Evolutionary conservation across 2,797 vertebrate genomes (phyloP).

Genomic region (Gephyroberyx darwinii): DNA sequence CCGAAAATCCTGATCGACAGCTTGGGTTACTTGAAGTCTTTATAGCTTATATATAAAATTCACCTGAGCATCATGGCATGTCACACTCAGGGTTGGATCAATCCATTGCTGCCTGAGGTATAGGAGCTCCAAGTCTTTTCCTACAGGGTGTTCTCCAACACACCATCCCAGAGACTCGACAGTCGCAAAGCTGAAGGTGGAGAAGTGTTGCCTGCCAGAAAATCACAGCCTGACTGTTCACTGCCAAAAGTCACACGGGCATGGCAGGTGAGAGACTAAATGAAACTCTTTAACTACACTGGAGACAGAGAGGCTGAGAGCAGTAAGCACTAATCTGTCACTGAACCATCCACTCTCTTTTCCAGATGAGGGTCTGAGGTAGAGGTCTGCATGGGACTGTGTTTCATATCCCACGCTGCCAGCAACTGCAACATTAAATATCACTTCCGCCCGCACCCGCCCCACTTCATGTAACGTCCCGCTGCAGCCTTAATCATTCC

Average conservation of each 20-base stretch:
- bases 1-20: conserved; percentile 42
- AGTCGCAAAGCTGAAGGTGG: conserved; percentile 64
- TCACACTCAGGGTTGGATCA: conserved; percentile 31
- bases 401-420: too few relatives aligned
- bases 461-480: too few relatives aligned
- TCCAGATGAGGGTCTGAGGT: not conserved
- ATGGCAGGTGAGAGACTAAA: conserved; percentile 66
- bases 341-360: not conserved
- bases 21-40: conserved; percentile 50
- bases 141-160: conserved; percentile 50
- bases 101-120: conserved; percentile 37
- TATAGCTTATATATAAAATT: conserved; percentile 62
- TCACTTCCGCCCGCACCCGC: too few relatives aligned
- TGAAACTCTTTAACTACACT: conserved; percentile 41
- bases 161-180: conserved; percentile 47
- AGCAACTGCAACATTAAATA: too few relatives aligned
- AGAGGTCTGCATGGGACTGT: too few relatives aligned
- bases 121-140: conserved; percentile 32
- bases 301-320: conserved; percentile 34
- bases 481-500: too few relatives aligned
- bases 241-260: conserved; percentile 63
- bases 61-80: conserved; percentile 41
- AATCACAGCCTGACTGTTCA: conserved; percentile 65
- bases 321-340: not conserved
- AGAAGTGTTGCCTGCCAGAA: conserved; percentile 71